Conservation (phyloP, 1,140 invertebrate species). For the Lethrus apterus region DNA sequence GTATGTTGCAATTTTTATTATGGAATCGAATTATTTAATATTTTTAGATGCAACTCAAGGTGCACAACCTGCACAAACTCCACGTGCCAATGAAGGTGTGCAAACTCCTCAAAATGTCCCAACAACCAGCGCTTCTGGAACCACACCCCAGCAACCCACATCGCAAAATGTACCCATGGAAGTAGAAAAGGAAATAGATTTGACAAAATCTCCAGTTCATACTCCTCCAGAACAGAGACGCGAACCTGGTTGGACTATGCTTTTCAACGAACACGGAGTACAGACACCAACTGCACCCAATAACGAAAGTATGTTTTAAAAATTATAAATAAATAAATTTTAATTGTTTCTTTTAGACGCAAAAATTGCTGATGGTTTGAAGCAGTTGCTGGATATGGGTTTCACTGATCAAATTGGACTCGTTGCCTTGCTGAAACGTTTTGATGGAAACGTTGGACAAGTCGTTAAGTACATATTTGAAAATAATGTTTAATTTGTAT, state of each 20-base stretch:
- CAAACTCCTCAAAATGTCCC: too few relatives aligned
- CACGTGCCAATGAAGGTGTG: not conserved
- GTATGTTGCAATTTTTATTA: too few relatives aligned
- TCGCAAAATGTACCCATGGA: too few relatives aligned
- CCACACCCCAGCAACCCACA: not conserved
- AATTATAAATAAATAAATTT: not conserved
- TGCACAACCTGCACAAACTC: not conserved
- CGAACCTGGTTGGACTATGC: constrained; percentile 5
- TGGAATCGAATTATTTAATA: not conserved
- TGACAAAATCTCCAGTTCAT: not conserved
- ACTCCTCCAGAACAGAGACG: constrained; percentile 1
- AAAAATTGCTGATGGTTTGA: constrained; percentile 51
- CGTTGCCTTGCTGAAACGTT: constrained; percentile 47
- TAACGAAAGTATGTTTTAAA: not conserved
- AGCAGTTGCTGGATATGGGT: constrained; percentile 73
- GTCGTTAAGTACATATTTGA: constrained; percentile 22
- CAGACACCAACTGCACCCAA: not conserved
- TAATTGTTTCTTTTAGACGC: constrained; percentile 45
- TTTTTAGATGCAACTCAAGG: not conserved
- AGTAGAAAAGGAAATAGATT: too few relatives aligned
- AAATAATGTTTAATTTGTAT: too few relatives aligned
- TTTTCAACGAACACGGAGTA: not conserved
- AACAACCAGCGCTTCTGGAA: not conserved
- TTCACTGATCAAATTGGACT: constrained; percentile 66
- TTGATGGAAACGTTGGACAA: constrained; percentile 26